Percentiles rank a stretch among this genome's conserved stretches.
These are phyloP conservation scores for Chrysolina oricalcia DNA, from an alignment of 2,888 invertebrate genomes.

Conservation along the genomic window DNA sequence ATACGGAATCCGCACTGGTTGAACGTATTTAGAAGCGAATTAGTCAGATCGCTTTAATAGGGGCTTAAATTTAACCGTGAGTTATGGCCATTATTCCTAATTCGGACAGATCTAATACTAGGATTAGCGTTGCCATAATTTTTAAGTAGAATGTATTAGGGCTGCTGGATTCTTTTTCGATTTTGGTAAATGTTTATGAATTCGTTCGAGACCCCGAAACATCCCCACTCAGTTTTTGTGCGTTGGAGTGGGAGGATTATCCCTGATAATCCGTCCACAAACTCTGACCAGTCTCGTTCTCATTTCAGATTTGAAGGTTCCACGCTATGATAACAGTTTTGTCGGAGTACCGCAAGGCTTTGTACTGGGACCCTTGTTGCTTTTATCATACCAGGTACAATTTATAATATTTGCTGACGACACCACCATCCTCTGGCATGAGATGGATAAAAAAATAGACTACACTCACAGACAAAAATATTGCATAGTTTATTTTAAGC, in stretches of 20 bases:
- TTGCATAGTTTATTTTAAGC: too few relatives aligned
- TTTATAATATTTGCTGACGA: too few relatives aligned
- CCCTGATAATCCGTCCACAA: not conserved
- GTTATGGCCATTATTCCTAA: slow-evolving; percentile 58
- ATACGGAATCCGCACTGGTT: slow-evolving; percentile 39
- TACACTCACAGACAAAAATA: too few relatives aligned
- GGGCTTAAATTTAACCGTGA: slow-evolving; percentile 59
- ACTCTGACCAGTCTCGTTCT: not conserved
- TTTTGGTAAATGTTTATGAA: not conserved
- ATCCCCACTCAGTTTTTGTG: not conserved
- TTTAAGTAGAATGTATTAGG: slow-evolving; percentile 45
- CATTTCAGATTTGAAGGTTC: not conserved
- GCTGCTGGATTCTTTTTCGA: slow-evolving; percentile 25
- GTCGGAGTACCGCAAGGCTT: too few relatives aligned
- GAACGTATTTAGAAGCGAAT: slow-evolving; percentile 57
- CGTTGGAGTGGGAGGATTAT: not conserved
- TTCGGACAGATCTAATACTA: slow-evolving; percentile 52
- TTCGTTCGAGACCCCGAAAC: not conserved
- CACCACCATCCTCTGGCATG: too few relatives aligned
- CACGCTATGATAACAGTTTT: too few relatives aligned
- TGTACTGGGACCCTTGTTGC: too few relatives aligned
- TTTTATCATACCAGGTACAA: too few relatives aligned
- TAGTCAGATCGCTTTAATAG: slow-evolving; percentile 59
- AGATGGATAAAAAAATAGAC: too few relatives aligned
- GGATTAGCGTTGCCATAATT: slow-evolving; percentile 47